A percentile compares a stretch with the other conserved stretches of the same genome.
Evolutionary conservation across 2,888 invertebrate species (phyloP).

Genomic region (Phyllotreta cruciferae): DNA sequence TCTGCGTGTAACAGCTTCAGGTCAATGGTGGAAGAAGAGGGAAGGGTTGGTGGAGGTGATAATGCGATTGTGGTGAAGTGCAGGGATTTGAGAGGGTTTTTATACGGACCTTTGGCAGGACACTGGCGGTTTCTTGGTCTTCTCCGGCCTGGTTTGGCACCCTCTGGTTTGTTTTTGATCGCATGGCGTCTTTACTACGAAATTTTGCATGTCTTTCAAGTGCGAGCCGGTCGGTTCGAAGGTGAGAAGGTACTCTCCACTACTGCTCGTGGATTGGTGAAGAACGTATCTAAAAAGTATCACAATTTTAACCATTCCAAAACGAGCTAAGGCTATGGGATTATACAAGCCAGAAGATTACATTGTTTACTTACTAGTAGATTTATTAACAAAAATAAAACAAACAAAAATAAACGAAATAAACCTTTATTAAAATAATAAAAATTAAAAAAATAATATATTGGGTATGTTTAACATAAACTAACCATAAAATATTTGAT

Average conservation of each 20-base stretch:
- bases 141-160: slow-evolving; percentile 49
- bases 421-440: no score
- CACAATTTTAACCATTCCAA: background rate
- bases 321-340: background rate
- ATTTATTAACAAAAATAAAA: no score
- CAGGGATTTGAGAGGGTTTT: no score
- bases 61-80: no score
- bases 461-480: no score
- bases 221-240: slow-evolving; percentile 68
- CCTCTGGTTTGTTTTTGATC: slow-evolving; percentile 54
- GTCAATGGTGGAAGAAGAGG: no score
- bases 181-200: slow-evolving; percentile 69
- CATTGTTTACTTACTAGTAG: no score
- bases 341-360: no score
- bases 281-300: slow-evolving; percentile 59
- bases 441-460: no score
- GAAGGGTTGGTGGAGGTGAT: no score
- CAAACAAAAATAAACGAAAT: no score
- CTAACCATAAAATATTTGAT: no score
- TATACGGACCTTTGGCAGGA: slow-evolving; percentile 44
- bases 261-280: slow-evolving; percentile 70
- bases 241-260: slow-evolving; percentile 75
- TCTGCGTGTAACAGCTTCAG: background rate
- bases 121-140: slow-evolving; percentile 52
- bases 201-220: slow-evolving; percentile 73